Conservation (phyloP, 2,113 vertebrate genomes). For the Cyprinodon brontotheroides region DNA sequence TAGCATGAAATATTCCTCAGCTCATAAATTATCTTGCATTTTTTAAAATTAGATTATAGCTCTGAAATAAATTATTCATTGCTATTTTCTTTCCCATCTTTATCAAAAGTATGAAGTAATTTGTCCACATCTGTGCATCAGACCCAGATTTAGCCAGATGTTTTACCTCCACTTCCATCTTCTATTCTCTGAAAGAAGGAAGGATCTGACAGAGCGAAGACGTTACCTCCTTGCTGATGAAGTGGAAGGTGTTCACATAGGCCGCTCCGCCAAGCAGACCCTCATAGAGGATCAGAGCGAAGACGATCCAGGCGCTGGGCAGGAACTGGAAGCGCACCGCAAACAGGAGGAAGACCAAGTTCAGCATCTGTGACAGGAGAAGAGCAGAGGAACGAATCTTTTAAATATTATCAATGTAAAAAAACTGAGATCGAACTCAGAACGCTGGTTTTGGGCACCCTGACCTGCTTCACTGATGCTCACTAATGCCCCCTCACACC, state of each 20-base stretch:
- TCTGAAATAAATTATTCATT: neutral
- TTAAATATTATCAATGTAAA: neutral
- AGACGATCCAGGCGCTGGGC: constrained; percentile 79
- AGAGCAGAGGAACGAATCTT: neutral
- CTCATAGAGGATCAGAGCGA: constrained; percentile 83
- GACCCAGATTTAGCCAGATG: neutral
- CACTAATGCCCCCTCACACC: too few species aligned
- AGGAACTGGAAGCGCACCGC: constrained; percentile 81
- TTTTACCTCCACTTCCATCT: neutral
- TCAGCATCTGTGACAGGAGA: constrained; percentile 72
- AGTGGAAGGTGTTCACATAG: constrained; percentile 90
- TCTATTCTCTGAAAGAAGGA: neutral
- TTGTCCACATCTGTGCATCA: neutral
- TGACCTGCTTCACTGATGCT: too few species aligned
- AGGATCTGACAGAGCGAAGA: neutral
- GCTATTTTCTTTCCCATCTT: neutral
- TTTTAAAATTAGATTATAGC: neutral
- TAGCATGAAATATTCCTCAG: too few species aligned
- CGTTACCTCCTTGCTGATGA: constrained; percentile 81
- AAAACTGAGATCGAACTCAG: too few species aligned
- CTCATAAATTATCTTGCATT: too few species aligned
- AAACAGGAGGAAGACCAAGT: constrained; percentile 77
- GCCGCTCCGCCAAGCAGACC: constrained; percentile 88
- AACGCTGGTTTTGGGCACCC: too few species aligned
- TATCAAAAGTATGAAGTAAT: neutral